Conservation (phyloP, 1,140 invertebrate species). For the Stegodyphus mimosarum region DNA sequence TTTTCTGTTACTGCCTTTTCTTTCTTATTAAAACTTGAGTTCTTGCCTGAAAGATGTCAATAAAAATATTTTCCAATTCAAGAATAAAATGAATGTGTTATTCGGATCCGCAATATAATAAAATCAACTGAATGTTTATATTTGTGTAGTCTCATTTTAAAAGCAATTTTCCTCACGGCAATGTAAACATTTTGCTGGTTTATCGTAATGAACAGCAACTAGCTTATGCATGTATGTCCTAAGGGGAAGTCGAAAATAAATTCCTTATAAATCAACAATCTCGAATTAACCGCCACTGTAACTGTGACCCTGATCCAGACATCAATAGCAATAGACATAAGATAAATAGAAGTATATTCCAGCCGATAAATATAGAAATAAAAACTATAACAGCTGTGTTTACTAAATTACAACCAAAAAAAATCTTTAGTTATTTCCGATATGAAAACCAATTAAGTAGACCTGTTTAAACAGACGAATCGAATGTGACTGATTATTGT, state of each 20-base stretch:
- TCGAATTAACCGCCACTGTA: neutral
- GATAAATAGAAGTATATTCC: neutral
- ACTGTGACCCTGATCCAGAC: slow-evolving; percentile 39
- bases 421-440: slow-evolving; percentile 46
- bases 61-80: too few species aligned
- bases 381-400: slow-evolving; percentile 21
- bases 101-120: too few species aligned
- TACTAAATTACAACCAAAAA: slow-evolving; percentile 19
- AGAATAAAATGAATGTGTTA: too few species aligned
- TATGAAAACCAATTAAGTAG: slow-evolving; percentile 51
- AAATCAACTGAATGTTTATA: too few species aligned
- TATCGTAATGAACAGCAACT: too few species aligned
- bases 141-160: too few species aligned
- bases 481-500: neutral
- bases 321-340: slow-evolving; percentile 23
- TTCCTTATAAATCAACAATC: neutral
- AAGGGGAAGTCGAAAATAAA: neutral
- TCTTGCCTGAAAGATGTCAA: too few species aligned
- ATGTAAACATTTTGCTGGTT: too few species aligned
- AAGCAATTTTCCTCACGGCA: too few species aligned
- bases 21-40: too few species aligned
- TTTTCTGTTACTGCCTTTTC: too few species aligned
- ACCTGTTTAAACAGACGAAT: slow-evolving; percentile 36
- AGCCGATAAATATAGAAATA: slow-evolving; percentile 53
- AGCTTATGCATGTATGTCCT: too few species aligned